Evolutionary conservation across 1,140 invertebrate species (phyloP), one percentile per base, ranked within the genome.

Genomic region (Lasioglossum baleicum): DNA sequence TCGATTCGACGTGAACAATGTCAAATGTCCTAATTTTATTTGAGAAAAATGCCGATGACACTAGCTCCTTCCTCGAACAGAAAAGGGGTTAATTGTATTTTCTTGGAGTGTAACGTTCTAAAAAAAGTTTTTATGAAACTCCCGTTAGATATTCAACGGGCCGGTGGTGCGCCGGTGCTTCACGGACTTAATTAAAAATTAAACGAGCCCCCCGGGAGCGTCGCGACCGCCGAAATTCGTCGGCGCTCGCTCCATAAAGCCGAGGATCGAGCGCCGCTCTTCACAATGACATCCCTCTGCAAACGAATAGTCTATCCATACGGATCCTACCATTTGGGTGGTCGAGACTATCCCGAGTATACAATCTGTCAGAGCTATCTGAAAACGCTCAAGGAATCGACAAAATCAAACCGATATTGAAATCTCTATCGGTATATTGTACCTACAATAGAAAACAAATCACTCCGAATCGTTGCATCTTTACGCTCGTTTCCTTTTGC

Each of bases 111-210:
- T 20, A 56, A 56, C 56, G 20, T 58, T n/a, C n/a, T 8, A n/a
- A 58, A 58, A n/a, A n/a, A 48, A 48, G 44, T 48, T 48, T 48
- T 48, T 48, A 48, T 20, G 58, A 77, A 74, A 82, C 83, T 75
- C 81, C 53, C 71, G 51, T 42, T 67, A 53, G 73, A 80, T 85
- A 75, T 83, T 83, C 56, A 68, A 65, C 53, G 8, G 40, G 74
- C 51, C 65, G 22, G 51, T 68, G 22, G 51, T 68, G 40, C 58
- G 56, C 68, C 15, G 44, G 26, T 70, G 61, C 71, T 75, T 56
- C 68, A 40, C 68, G 84, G 72, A 79, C 72, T 86, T 86, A 85
- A 86, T 86, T 86, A 86, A 86, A 86, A 86, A 86, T 86, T 86
- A 86, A 86, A 86, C 75, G 84, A 85, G 75, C 58, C 83, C 75